A percentile compares a stretch with the other conserved stretches of the same genome.
These are phyloP conservation scores for Embidobia sp. DNA, from an alignment of 2,888 invertebrate species.

Conservation along the genomic window DNA sequence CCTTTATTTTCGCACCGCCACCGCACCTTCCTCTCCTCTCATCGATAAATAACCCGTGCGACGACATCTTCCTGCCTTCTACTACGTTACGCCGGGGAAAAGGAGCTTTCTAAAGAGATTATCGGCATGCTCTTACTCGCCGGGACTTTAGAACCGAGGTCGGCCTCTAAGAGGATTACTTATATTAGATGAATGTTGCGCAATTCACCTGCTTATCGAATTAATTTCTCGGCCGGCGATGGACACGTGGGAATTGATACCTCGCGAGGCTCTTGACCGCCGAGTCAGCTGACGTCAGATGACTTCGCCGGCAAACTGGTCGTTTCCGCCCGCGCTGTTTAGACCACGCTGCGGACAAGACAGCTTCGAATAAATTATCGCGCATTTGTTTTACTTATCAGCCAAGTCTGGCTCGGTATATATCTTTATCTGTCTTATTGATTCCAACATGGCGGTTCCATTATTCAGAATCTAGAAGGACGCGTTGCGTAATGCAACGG, in stretches of 20 bases:
- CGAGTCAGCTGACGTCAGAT: not conserved
- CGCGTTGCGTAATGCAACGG: constrained; percentile 20
- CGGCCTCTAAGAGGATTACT: constrained; percentile 58
- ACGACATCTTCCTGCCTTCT: constrained; percentile 57
- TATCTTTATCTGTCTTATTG: constrained; percentile 52
- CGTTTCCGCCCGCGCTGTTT: not conserved
- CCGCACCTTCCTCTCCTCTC: constrained; percentile 32
- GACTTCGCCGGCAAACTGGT: not conserved
- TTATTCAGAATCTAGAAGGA: constrained; percentile 46
- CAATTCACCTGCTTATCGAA: constrained; percentile 60
- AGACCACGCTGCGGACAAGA: not conserved
- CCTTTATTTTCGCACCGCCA: constrained; percentile 25
- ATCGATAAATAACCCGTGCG: constrained; percentile 63
- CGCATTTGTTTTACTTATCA: constrained; percentile 46
- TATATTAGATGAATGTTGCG: constrained; percentile 57
- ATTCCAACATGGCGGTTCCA: constrained; percentile 44
- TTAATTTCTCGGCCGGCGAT: constrained; percentile 43
- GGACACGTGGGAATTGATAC: constrained; percentile 31
- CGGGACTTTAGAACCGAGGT: constrained; percentile 47
- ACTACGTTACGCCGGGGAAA: constrained; percentile 48
- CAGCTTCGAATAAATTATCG: constrained; percentile 33
- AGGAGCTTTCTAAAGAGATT: constrained; percentile 61
- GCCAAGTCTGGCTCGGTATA: constrained; percentile 19
- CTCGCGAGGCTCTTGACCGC: too few species aligned
- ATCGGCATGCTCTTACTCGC: constrained; percentile 55